Conservation (phyloP, 2,888 invertebrate genomes). For the Ormyrus nitidulus region DNA sequence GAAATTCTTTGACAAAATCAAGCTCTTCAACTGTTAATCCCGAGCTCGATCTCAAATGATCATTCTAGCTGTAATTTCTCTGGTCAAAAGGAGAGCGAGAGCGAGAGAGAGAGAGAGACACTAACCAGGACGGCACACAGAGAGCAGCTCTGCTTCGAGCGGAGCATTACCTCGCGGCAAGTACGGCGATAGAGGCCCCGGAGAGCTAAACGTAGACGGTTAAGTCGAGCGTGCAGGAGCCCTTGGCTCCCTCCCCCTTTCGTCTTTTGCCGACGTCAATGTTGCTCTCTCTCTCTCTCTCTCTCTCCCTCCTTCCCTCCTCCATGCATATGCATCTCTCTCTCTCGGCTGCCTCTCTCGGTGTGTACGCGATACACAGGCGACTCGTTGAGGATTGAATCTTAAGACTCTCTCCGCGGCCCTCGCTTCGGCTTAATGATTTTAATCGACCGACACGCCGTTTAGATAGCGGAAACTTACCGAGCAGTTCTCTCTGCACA, state of each 20-base stretch:
- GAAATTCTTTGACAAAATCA: no score
- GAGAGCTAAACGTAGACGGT: conserved; percentile 50
- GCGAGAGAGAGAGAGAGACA: not conserved
- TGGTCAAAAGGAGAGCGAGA: not conserved
- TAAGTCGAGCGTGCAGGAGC: conserved; percentile 52
- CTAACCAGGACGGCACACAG: not conserved
- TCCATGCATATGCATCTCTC: not conserved
- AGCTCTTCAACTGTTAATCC: not conserved
- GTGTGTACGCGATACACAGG: not conserved
- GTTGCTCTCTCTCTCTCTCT: not conserved
- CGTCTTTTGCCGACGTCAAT: not conserved
- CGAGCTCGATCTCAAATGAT: conserved; percentile 32
- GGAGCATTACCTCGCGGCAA: conserved; percentile 19
- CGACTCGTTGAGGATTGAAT: conserved; percentile 35
- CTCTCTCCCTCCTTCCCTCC: not conserved
- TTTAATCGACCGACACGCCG: conserved; percentile 48
- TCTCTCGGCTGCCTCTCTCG: not conserved
- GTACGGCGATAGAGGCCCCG: conserved; percentile 24
- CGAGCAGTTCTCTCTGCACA: not conserved
- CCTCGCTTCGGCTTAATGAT: conserved; percentile 41
- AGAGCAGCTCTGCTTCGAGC: not conserved
- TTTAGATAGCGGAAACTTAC: conserved; percentile 49
- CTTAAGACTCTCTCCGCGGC: conserved; percentile 24
- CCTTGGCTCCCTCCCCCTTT: conserved; percentile 16
- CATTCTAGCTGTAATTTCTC: conserved; percentile 24